Conservation (phyloP, 2,113 vertebrate species). For the Urocolius indicus region DNA sequence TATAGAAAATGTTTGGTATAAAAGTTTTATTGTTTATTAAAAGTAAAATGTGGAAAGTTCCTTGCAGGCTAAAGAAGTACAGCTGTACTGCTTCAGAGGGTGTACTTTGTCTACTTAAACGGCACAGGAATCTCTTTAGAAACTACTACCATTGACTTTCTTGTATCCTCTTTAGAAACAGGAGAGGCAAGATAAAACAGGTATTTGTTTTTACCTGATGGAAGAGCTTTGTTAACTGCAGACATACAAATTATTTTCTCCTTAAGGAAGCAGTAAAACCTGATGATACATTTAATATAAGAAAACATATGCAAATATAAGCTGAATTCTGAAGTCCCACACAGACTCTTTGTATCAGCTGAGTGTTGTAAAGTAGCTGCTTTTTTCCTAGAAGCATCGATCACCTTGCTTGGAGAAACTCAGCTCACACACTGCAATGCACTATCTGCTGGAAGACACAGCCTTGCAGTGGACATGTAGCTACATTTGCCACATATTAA, state of each 20-base stretch:
- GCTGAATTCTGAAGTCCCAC: not conserved
- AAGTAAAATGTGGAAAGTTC: slow-evolving; percentile 18
- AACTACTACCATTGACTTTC: not conserved
- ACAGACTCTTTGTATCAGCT: not conserved
- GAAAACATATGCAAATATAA: not conserved
- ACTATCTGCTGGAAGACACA: not conserved
- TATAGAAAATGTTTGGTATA: slow-evolving; percentile 41
- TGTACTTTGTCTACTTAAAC: not conserved
- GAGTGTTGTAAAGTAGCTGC: not conserved
- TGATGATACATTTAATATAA: not conserved
- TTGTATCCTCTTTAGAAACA: not conserved
- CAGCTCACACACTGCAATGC: not conserved
- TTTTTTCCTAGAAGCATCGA: not conserved
- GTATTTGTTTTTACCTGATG: not conserved
- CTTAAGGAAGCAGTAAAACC: not conserved
- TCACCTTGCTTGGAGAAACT: not conserved
- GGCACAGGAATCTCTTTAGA: not conserved
- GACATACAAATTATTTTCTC: not conserved
- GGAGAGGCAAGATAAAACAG: not conserved
- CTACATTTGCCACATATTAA: not conserved
- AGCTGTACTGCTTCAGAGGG: not conserved
- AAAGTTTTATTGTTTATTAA: slow-evolving; percentile 56
- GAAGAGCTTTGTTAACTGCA: not conserved
- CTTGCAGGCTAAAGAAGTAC: not conserved
- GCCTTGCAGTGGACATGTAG: not conserved